phyloP scores from a whole-genome alignment of 2,888 invertebrate species.

The Tubulanus polymorphus region DNA sequence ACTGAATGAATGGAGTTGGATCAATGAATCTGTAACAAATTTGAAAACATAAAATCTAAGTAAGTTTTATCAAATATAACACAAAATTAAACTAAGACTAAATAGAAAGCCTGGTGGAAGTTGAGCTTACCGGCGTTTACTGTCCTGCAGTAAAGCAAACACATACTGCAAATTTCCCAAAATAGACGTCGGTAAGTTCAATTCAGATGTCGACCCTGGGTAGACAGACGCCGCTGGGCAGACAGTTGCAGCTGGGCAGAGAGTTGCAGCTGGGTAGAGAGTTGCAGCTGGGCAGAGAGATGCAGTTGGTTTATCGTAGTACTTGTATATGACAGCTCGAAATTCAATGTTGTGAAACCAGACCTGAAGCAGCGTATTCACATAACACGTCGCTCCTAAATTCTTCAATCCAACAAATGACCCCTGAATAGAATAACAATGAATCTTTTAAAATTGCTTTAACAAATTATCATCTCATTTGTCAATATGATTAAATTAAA shows the following conservation, averaged over 20 bases:
- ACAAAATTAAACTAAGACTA: too few species aligned
- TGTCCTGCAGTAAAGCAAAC: slow-evolving; percentile 61
- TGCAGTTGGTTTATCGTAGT: slow-evolving; percentile 50
- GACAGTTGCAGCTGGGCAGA: too few species aligned
- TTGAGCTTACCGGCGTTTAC: slow-evolving; percentile 52
- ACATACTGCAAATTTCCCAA: slow-evolving; percentile 61
- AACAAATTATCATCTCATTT: too few species aligned
- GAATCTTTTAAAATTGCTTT: too few species aligned
- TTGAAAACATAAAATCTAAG: too few species aligned
- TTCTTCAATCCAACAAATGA: slow-evolving; percentile 62
- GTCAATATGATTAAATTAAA: too few species aligned
- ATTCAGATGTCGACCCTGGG: background rate
- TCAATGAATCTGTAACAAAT: slow-evolving; percentile 57
- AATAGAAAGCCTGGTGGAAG: too few species aligned
- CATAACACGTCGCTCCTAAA: slow-evolving; percentile 65
- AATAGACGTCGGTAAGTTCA: slow-evolving; percentile 35
- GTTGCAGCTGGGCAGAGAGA: too few species aligned
- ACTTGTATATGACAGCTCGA: slow-evolving; percentile 60
- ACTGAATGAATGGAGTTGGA: slow-evolving; percentile 60
- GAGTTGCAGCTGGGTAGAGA: too few species aligned
- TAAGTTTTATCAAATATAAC: too few species aligned
- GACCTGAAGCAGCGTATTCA: slow-evolving; percentile 62
- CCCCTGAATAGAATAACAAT: slow-evolving; percentile 35
- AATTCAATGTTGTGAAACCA: slow-evolving; percentile 62
- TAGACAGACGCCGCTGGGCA: background rate